phyloP scores from a whole-genome alignment of 2,797 vertebrate genomes.

The Tenualosa thibaudeaui region DNA sequence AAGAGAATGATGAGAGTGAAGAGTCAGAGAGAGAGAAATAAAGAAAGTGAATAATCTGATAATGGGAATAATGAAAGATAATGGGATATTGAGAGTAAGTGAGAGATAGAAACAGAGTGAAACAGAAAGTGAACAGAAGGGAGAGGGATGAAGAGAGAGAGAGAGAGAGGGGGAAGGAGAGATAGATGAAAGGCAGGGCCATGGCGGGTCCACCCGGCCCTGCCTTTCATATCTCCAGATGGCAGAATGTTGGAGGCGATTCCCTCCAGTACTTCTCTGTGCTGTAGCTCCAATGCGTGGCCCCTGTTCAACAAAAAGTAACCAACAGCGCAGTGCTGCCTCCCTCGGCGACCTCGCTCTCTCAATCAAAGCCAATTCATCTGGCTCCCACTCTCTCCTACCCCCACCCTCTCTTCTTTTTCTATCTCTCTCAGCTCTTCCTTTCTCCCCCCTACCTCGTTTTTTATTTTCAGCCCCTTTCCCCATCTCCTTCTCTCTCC shows the following conservation, averaged over 20 bases:
- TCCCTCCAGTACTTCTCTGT: slow-evolving; percentile 55
- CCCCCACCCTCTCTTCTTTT: slow-evolving; percentile 57
- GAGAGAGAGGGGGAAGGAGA: slow-evolving; percentile 31
- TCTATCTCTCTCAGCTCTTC: slow-evolving; percentile 35
- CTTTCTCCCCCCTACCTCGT: slow-evolving; percentile 49
- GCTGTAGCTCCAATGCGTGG: slow-evolving; percentile 57
- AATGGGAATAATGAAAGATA: slow-evolving; percentile 32
- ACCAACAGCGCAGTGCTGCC: slow-evolving; percentile 57
- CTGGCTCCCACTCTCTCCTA: slow-evolving; percentile 40
- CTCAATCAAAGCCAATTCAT: slow-evolving; percentile 69
- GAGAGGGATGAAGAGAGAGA: slow-evolving; percentile 26
- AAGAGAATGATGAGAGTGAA: no score
- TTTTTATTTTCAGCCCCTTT: slow-evolving; percentile 23
- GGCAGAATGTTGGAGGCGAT: slow-evolving; percentile 53
- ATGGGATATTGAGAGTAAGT: slow-evolving; percentile 39
- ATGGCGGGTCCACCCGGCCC: slow-evolving; percentile 44
- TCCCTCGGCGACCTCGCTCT: slow-evolving; percentile 61
- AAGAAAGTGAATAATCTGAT: not conserved
- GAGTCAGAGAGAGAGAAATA: not conserved
- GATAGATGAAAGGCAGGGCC: slow-evolving; percentile 30
- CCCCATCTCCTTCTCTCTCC: slow-evolving; percentile 29
- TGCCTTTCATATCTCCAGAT: slow-evolving; percentile 64
- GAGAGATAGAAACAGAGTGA: slow-evolving; percentile 32
- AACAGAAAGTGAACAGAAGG: slow-evolving; percentile 36
- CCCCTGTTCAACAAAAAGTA: slow-evolving; percentile 67